Conservation (phyloP, 2,113 vertebrate species). For the Elaphurus davidianus region DNA sequence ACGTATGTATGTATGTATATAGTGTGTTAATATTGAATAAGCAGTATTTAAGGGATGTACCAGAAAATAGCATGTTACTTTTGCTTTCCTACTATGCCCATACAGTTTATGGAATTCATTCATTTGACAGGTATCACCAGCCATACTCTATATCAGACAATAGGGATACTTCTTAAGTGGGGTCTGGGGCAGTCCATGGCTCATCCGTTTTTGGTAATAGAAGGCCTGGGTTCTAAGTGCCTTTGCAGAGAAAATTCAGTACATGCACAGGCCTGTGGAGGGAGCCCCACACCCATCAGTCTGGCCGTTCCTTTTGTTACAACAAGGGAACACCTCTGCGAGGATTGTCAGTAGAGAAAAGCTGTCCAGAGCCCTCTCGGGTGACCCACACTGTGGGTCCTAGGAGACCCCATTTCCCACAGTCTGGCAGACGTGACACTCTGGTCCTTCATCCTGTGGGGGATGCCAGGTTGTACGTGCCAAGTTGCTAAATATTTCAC, state of each 20-base stretch:
- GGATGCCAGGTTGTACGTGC: background rate
- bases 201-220: background rate
- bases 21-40: background rate
- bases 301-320: background rate
- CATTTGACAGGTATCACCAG: background rate
- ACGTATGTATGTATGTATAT: background rate
- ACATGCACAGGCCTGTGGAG: rapidly evolving
- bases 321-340: background rate
- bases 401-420: background rate
- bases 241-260: background rate
- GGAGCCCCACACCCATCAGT: background rate
- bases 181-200: background rate
- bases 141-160: background rate
- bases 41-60: background rate
- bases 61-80: background rate
- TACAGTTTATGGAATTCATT: background rate
- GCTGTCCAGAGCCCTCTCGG: background rate
- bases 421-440: rapidly evolving
- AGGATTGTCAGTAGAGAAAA: background rate
- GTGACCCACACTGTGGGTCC: background rate
- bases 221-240: background rate
- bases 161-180: background rate
- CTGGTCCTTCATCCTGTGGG: background rate
- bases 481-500: background rate
- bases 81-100: background rate